A percentile compares a stretch with the other conserved stretches of the same genome.
Evolutionary conservation across 1,140 invertebrate genomes (phyloP).

Genomic region (Leptopilina clavipes): DNA sequence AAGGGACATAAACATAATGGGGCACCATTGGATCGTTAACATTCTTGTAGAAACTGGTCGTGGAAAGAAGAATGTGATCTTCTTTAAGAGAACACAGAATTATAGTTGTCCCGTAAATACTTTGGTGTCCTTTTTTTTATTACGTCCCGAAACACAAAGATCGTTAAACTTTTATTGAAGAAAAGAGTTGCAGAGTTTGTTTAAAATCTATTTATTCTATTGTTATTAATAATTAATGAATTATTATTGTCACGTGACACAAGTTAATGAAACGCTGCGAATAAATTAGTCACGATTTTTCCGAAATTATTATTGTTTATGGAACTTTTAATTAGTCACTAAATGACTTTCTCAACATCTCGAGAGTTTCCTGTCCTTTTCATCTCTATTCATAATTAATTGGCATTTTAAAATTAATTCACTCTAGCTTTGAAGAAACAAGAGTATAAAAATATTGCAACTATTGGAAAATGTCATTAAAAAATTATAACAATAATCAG

Average conservation of each 20-base stretch:
- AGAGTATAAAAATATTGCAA: too few relatives aligned
- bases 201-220: background rate
- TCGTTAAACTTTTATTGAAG: constrained; percentile 20
- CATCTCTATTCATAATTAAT: background rate
- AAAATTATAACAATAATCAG: too few relatives aligned
- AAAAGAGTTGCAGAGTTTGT: too few relatives aligned
- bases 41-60: constrained; percentile 13
- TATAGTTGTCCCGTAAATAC: constrained; percentile 10
- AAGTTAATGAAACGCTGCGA: background rate
- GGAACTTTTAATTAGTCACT: background rate
- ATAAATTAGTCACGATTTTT: constrained; percentile 1
- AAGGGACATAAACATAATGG: constrained; percentile 8
- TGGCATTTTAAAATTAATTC: background rate
- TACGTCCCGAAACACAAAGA: background rate
- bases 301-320: background rate
- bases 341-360: background rate
- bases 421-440: too few relatives aligned
- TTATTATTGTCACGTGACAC: background rate
- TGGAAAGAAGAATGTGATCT: constrained; percentile 11
- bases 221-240: background rate
- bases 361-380: background rate
- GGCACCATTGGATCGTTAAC: constrained; percentile 1
- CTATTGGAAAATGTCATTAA: too few relatives aligned
- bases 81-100: background rate
- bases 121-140: constrained; percentile 11